Base-by-base conservation (phyloP, 2,888 invertebrate species). In the Trileptium ribeirensis region DNA sequence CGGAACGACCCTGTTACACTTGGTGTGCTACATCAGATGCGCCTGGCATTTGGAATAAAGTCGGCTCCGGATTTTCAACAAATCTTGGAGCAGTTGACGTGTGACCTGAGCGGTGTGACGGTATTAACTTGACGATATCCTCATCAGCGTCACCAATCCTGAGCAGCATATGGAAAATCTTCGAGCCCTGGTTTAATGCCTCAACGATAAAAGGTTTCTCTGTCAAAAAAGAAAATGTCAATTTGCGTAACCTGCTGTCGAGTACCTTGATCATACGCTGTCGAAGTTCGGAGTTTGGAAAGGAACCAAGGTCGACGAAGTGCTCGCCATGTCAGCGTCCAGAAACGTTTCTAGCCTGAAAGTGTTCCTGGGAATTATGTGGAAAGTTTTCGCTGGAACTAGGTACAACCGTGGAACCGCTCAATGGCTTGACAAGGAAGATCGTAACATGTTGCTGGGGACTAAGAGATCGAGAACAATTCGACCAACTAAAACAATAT, bases 41-140 rank as follows among this genome's bases (percentile, higher is more conserved):
- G 81, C 15, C 81, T 81, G 24, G 81, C 81, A 24, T 81, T 82
- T 39, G 82, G 81, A 3, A 67, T 78, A 15, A 78, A 67, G 51
- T 78, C 79, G 3, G 79, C 64, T 78, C 79, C 79, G 2, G 81
- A 82, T 37, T 81, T 82, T 74, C 81, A 81, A 67, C 24, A 82
- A 37, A 82, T 82, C 74, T 82, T 81, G 81, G 81, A 82, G 2
- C 81, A 82, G 64, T 67, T 81, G 29, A 82, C 82, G 3, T 24
- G 19, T 3, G 81, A 82, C 67, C 31, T 81, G 74, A 2, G 19
- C 2, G 81, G 81, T 39, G 70, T 82, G 1, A 67, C 81, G 15
- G 81, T 81, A 64, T n/a, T 81, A 82, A 36, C 81, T 80, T 24
- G 81, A 78, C n/a, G 79, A 78, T 34, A 78, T 78, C 29, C 31